Base-by-base conservation (phyloP, 2,113 vertebrate genomes). In the Osmerus eperlanus region DNA sequence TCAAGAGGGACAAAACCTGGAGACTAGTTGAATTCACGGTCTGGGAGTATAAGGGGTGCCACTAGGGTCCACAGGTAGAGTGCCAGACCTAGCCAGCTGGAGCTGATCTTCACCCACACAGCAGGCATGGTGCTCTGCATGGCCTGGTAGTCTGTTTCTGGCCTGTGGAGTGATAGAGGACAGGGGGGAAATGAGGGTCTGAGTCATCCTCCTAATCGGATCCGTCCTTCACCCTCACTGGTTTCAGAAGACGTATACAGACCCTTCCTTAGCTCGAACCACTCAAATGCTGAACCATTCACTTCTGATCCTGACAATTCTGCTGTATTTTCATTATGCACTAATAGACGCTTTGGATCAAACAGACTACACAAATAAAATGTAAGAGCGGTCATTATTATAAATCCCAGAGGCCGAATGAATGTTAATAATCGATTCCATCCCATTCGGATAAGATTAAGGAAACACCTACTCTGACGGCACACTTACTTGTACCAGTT, bases 61-160 rank as follows among this genome's bases (percentile, higher is more conserved):
- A 97, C 89, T 82, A 98, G 86, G 0, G 96, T 98, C 96, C 97
- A 98, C 18, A 95, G 77, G 85, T 95, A 98, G 66, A 97, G 82
- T 0, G 84, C 82, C 71, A 98, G 84, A 60, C 95, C 95, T 0
- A 92, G 84, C 96, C 97, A 98, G 89, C 95, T 95, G 83, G 95
- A 96, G 58, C 87, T 70, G 84, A 98, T 95, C 93, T 98, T 98
- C 90, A 97, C 95, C 96, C 97, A 98, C 67, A 97, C 95, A 0
- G 95, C 94, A 0, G 93, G 92, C 95, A 95, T 96, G 7, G 91
- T 82, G 80, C 91, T 96, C 51, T 73, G 68, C 90, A 97, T 91
- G 73, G 75, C 65, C 71, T 19, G 54, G 68, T 88, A 63, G 68
- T 72, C 73, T 0, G 87, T 72, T 0, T 93, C 72, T 0, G 95